Conservation (phyloP, 2,113 vertebrate genomes). For the Dipodomys merriami region DNA sequence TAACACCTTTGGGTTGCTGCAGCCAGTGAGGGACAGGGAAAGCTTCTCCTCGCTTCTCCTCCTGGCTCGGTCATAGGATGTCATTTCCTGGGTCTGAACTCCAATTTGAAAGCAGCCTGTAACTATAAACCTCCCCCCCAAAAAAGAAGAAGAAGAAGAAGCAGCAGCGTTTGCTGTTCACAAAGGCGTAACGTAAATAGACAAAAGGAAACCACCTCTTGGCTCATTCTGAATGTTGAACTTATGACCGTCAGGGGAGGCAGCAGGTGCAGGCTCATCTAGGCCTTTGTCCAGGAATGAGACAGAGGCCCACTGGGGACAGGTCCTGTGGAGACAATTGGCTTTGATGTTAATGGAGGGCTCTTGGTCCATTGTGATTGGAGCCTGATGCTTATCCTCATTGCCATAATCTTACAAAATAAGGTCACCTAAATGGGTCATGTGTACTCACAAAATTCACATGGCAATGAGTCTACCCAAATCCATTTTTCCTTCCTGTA, state of each 20-base stretch:
- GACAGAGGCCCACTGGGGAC: background rate
- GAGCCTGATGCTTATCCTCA: background rate
- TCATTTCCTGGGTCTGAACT: background rate
- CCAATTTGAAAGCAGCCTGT: conserved; percentile 20
- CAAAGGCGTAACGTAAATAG: background rate
- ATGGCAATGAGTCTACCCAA: background rate
- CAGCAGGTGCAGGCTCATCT: background rate
- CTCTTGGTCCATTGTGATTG: background rate
- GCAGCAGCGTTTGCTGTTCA: background rate
- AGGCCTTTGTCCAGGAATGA: background rate
- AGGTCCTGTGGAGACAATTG: no score
- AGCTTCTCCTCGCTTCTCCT: background rate
- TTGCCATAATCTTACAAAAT: background rate
- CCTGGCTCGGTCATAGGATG: background rate
- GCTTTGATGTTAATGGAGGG: background rate
- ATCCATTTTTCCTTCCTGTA: background rate
- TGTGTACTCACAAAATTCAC: no score
- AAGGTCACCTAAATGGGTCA: no score
- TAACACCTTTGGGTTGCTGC: background rate
- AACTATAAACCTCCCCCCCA: background rate
- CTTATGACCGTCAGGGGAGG: background rate
- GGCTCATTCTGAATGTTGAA: background rate
- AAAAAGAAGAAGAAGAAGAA: background rate
- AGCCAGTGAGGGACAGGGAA: background rate
- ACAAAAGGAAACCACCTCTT: background rate